A percentile compares a stretch with the other conserved stretches of the same genome.
Conservation (phyloP, 2,888 invertebrate species). For the Hemaris fuciformis region DNA sequence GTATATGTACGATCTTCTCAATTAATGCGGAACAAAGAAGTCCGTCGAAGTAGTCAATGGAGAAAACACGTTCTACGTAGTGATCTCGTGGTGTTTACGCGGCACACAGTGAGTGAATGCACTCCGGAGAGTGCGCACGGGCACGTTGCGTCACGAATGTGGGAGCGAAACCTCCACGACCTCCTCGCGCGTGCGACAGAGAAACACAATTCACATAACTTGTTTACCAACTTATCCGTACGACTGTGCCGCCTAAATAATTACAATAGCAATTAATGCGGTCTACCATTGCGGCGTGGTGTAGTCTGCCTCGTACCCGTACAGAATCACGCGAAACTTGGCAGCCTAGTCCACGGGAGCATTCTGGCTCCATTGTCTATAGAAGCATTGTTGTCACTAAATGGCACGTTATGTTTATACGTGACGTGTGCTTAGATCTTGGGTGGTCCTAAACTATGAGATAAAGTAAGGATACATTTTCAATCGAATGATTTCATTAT, state of each 20-base stretch:
- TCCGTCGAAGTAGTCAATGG: slow-evolving; percentile 4
- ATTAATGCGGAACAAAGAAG: slow-evolving; percentile 2
- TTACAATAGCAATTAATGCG: slow-evolving; percentile 51
- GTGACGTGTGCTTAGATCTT: slow-evolving; percentile 12
- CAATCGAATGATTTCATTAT: background rate
- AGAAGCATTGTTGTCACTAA: slow-evolving; percentile 38
- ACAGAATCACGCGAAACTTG: slow-evolving; percentile 29
- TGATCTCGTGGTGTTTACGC: slow-evolving; percentile 60
- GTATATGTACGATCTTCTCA: background rate
- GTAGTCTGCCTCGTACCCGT: background rate
- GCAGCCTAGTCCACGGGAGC: slow-evolving; percentile 31
- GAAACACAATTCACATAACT: slow-evolving; percentile 44
- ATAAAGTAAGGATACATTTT: background rate
- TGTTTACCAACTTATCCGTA: slow-evolving; percentile 36
- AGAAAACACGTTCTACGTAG: slow-evolving; percentile 34
- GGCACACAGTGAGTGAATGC: slow-evolving; percentile 70
- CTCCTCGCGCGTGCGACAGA: slow-evolving; percentile 32
- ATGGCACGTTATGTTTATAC: slow-evolving; percentile 47
- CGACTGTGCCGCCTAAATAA: slow-evolving; percentile 40
- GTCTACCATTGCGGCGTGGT: slow-evolving; percentile 16
- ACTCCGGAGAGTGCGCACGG: slow-evolving; percentile 49
- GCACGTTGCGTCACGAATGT: slow-evolving; percentile 52
- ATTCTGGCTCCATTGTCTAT: slow-evolving; percentile 22
- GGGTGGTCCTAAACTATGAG: background rate
- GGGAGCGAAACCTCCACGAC: slow-evolving; percentile 40